Percentiles rank a stretch among this genome's conserved stretches.
Conservation (phyloP, 1,140 invertebrate genomes). For the Drosophila micromelanica region DNA sequence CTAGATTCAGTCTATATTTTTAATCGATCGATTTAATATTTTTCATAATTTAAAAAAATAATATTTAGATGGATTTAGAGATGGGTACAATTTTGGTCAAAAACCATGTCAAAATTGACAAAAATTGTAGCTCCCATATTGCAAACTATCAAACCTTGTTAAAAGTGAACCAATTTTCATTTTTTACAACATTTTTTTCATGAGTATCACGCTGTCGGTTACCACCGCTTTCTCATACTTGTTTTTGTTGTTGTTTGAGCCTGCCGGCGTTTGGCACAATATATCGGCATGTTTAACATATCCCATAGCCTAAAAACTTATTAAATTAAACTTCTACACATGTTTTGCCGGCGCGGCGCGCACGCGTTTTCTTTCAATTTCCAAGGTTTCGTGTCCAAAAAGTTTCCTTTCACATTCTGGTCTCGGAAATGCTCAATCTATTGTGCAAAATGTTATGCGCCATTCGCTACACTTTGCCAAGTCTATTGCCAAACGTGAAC, state of each 20-base stretch:
- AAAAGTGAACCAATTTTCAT: too few relatives aligned
- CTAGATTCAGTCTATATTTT: too few relatives aligned
- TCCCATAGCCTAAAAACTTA: constrained; percentile 64
- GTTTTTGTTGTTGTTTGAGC: constrained; percentile 2
- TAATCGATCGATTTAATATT: too few relatives aligned
- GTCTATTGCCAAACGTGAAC: constrained; percentile 29
- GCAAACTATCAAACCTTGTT: too few relatives aligned
- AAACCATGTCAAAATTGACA: too few relatives aligned
- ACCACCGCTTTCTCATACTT: background rate
- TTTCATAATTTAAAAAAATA: too few relatives aligned
- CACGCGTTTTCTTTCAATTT: constrained; percentile 21
- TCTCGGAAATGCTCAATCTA: constrained; percentile 75
- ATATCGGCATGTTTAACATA: constrained; percentile 73
- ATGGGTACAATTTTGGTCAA: too few relatives aligned
- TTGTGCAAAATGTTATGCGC: constrained; percentile 75
- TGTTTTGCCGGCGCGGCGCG: constrained; percentile 49
- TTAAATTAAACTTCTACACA: constrained; percentile 82
- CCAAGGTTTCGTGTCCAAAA: constrained; percentile 10
- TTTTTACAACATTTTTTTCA: too few relatives aligned
- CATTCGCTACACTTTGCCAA: constrained; percentile 47
- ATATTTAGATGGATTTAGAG: too few relatives aligned
- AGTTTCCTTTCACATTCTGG: constrained; percentile 20
- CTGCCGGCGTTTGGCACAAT: constrained; percentile 21
- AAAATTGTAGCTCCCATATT: too few relatives aligned
- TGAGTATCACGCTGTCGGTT: too few relatives aligned